These are phyloP conservation scores for Sicus ferrugineus DNA, from an alignment of 2,888 invertebrate genomes.

Conservation along the genomic window DNA sequence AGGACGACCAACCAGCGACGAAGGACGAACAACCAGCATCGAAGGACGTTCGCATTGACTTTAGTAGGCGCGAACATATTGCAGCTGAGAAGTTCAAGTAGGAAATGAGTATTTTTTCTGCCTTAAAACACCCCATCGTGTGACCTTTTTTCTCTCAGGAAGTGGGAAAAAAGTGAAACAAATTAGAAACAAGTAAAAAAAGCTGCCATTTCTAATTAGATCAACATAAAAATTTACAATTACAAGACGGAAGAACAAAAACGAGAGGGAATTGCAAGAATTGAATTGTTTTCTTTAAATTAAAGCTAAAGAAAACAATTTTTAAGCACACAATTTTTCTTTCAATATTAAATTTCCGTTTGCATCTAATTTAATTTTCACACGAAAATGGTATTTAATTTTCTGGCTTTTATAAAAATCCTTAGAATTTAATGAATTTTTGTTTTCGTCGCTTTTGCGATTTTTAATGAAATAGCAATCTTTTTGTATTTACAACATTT, in stretches of 20 bases:
- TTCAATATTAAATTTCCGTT: too few relatives aligned
- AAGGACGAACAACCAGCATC: background rate
- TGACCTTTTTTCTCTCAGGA: background rate
- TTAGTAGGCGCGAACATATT: conserved; percentile 38
- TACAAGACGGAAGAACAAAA: conserved; percentile 7
- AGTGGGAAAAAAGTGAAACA: conserved; percentile 13
- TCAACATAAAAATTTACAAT: conserved; percentile 27
- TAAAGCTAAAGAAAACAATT: too few relatives aligned
- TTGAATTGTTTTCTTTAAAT: too few relatives aligned
- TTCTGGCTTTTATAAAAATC: too few relatives aligned
- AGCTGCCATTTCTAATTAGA: conserved; percentile 30
- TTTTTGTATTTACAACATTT: too few relatives aligned
- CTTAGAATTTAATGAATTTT: too few relatives aligned
- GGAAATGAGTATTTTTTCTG: conserved; percentile 2
- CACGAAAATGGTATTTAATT: too few relatives aligned
- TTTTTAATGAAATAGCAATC: too few relatives aligned
- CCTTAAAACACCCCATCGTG: conserved; percentile 10
- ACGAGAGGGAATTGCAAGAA: background rate
- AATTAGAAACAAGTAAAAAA: conserved; percentile 22
- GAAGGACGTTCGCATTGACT: conserved; percentile 3
- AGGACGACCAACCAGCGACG: background rate
- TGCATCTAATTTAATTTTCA: too few relatives aligned
- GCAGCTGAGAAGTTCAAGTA: background rate
- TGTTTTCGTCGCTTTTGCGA: too few relatives aligned
- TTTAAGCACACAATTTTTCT: too few relatives aligned